These are phyloP conservation scores for Merluccius polli DNA, from an alignment of 2,797 vertebrate genomes.

Conservation along the genomic window DNA sequence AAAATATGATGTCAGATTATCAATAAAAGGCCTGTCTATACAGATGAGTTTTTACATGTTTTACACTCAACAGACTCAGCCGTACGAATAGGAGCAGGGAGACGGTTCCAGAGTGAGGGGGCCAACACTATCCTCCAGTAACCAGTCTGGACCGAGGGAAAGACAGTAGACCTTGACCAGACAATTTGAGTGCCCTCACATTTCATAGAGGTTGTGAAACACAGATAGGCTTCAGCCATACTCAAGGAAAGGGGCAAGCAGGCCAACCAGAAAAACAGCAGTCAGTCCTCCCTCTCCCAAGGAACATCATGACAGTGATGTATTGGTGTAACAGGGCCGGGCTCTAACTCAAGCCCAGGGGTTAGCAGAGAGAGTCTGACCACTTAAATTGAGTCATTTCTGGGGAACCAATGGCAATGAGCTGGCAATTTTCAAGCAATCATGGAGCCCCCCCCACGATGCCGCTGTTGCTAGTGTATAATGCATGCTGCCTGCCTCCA, in stretches of 20 bases:
- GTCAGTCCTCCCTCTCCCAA: background rate
- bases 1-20: no score
- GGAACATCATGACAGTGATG: conserved; percentile 31
- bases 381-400: conserved; percentile 31
- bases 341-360: conserved; percentile 21
- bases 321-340: conserved; percentile 20
- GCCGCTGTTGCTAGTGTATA: background rate
- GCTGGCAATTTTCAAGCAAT: background rate
- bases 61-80: background rate
- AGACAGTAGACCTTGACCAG: background rate
- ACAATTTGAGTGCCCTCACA: background rate
- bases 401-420: conserved; percentile 15
- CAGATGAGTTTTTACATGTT: background rate
- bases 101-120: background rate
- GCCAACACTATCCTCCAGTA: background rate
- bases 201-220: background rate
- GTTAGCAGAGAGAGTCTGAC: conserved; percentile 21
- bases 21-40: background rate
- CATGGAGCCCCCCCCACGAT: background rate
- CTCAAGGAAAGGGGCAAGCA: background rate
- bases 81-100: background rate
- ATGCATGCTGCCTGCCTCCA: background rate
- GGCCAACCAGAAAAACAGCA: background rate
- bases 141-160: background rate
- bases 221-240: background rate